Evolutionary conservation across 2,113 vertebrate genomes (phyloP), one percentile per base, ranked within the genome.

Genomic region (Heterocephalus glaber): DNA sequence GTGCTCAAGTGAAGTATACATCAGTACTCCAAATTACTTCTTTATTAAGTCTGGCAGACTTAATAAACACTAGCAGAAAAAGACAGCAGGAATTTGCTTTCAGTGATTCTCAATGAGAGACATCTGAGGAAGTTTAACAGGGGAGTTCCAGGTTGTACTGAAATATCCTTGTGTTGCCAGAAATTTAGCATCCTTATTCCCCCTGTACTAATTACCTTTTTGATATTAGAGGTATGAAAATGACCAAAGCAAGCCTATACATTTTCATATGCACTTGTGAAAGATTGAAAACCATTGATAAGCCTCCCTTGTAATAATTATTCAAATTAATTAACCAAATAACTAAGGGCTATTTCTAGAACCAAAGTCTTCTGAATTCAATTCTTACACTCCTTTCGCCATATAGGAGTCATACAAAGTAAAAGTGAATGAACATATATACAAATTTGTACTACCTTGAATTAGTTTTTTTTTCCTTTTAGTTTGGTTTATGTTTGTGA

Each of bases 31-130:
- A 95, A 87, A 68, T 47, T 5, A 70, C 24, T 1, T 72, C 87
- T 94, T 47, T 70, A 49, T 54, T 77, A 28, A 77, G 84, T 80
- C 58, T 89, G 68, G 33, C 8, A 84, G 89, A 72, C 81, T 93
- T 92, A 80, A 87, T 89, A 96, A 94, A 94, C 63, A 38, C 58
- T 41, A 82, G 49, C 70, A 83, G 26, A 24, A 13, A 94, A 41
- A 61, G 63, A 84, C 1, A 80, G 33, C 0, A 84, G 19, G 3
- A 38, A 91, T 84, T 92, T 94, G 66, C 54, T 91, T 80, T 38
- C 52, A 74, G 7, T 47, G 52, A 85, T 77, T 52, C 17, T 68
- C 14, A 38, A 28, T n/a, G 35, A 87, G 4, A 1, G 30, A 86
- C 12, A 63, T 72, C 81, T 89, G 61, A 54, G 28, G 20, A 83